Evolutionary conservation across 1,140 invertebrate species (phyloP), one percentile per base, ranked within the genome.

Genomic region (Drosophila parabipectinata): DNA sequence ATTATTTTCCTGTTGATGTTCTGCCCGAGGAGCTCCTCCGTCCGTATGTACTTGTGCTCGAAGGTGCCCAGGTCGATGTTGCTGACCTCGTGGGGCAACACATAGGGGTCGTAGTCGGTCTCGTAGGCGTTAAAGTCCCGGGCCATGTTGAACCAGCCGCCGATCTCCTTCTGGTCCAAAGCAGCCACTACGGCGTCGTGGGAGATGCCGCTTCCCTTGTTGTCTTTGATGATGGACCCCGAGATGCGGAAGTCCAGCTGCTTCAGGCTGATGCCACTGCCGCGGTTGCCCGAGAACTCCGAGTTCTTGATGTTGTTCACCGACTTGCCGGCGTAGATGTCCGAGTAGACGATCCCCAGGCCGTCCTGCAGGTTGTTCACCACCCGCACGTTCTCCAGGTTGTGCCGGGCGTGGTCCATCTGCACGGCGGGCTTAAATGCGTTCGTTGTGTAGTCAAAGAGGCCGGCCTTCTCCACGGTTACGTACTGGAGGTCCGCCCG

Each of bases 321-420:
- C 1, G 95, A 95, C 90, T 97, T 97, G 8, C 96, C 95, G 2
- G 95, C 95, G 92, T 97, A 98, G 34, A 98, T 94, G 91, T 98
- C 97, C 0, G 97, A 97, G 90, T 98, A 98, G 15, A 98, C 92
- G 34, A 98, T 94, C 10, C 97, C 97, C 12, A 98, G 91, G 0
- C 98, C 98, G 91, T 98, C 97, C 84, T 97, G 95, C 26, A 96
- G 94, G 91, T 98, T 98, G 74, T 97, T 95, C 0, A 94, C 92
- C 2, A 98, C 93, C 77, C 94, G 94, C 4, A 98, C 94, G 74
- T 96, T 96, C 85, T 98, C 96, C 69, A 99, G 93, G 24, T 96
- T 96, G 89, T 99, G 98, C 56, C 97, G 95, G 54, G 98, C 97
- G 92, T 99, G 98, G 92, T 99, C 99, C 60, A 99, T 96, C 93